Conservation (phyloP, 1,140 invertebrate genomes). For the Caenorhabditis inopinata region DNA sequence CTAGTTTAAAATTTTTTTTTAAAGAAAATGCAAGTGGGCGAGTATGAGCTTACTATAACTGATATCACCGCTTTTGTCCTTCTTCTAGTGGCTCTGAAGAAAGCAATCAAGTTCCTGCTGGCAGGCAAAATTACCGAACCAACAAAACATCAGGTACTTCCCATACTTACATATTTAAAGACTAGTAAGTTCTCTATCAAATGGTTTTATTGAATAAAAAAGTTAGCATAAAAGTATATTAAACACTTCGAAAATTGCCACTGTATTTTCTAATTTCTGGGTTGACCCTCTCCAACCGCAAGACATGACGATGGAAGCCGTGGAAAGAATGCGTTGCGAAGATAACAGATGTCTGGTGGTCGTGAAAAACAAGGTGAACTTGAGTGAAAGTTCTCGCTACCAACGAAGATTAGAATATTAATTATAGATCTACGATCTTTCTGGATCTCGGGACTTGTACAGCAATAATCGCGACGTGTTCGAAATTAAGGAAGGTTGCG, state of each 20-base stretch:
- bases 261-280: neutral
- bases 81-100: neutral
- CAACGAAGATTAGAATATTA: no score
- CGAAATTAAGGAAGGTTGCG: neutral
- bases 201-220: no score
- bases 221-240: no score
- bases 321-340: neutral
- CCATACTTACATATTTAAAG: neutral
- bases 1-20: no score
- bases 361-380: neutral
- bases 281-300: neutral
- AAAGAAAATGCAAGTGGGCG: neutral
- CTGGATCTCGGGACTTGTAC: neutral
- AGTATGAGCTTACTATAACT: neutral
- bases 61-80: neutral
- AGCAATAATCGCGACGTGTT: neutral
- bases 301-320: neutral
- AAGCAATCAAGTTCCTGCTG: neutral
- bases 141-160: neutral
- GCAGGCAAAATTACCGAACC: neutral
- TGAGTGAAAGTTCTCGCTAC: no score
- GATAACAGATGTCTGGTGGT: neutral
- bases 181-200: neutral
- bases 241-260: no score
- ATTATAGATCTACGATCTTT: conserved; percentile 6